A percentile compares a stretch with the other conserved stretches of the same genome.
Evolutionary conservation across 2,113 vertebrate genomes (phyloP).

Genomic region (Chinchilla lanigera): DNA sequence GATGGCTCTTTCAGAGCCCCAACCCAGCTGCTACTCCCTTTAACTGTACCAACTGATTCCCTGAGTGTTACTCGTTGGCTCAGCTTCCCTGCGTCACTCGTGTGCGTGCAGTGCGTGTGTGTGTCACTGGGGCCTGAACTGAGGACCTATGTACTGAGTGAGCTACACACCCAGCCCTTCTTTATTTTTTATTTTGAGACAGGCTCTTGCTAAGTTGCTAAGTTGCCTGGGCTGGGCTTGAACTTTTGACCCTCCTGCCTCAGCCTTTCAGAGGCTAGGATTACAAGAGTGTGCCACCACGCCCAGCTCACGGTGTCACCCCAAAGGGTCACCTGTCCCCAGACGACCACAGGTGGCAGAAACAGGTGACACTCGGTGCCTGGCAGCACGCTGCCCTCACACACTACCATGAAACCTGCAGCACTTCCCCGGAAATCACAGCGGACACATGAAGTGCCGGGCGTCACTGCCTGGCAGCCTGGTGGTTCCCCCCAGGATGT

Average conservation of each 20-base stretch:
- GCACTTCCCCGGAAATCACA: background rate
- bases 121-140: background rate
- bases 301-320: background rate
- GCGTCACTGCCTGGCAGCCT: background rate
- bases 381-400: background rate
- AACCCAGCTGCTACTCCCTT: background rate
- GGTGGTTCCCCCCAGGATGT: background rate
- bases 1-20: background rate
- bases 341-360: background rate
- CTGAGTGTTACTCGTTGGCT: background rate
- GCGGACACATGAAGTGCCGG: background rate
- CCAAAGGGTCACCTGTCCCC: background rate
- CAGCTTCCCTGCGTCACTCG: background rate
- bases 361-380: background rate
- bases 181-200: background rate
- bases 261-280: background rate
- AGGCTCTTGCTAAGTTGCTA: background rate
- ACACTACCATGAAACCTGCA: background rate
- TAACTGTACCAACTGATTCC: no score
- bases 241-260: background rate
- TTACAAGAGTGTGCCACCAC: background rate
- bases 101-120: background rate
- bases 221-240: background rate
- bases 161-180: background rate
- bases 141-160: background rate